Base-by-base conservation (phyloP, 2,113 vertebrate species). In the Chelonoidis abingdonii region DNA sequence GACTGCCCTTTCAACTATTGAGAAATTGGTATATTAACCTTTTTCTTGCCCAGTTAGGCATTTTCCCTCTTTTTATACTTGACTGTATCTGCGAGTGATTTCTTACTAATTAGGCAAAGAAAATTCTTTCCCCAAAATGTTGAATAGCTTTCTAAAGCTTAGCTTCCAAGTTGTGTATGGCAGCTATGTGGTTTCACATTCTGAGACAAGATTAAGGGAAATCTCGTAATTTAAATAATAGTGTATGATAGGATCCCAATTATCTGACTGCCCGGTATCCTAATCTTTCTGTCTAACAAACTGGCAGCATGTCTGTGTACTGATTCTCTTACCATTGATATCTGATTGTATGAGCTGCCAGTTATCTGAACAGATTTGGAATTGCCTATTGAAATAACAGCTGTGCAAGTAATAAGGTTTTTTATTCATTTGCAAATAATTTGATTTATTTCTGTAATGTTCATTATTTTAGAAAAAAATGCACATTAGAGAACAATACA, bases 151-250 rank as follows among this genome's bases (percentile, higher is more conserved):
- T 47, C 17, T 91, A 24, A 89, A 91, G n/a, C 50, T 95, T 91
- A 92, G 93, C 83, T 95, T 97, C 89, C 91, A 95, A 91, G 41
- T 72, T 49, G 11, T 83, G 29, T 1, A n/a, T 94, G 38, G 62
- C 92, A 88, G 52, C 84, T 52, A 92, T 95, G 78, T 72, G 88
- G 89, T 95, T 86, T 69, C 35, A n/a, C 35, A 21, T 69, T 69
- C 19, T 91, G 96, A 97, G 84, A 83, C 19, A 88, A 92, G 86
- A 96, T 12, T 52, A 83, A 96, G 38, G 89, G 92, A 92, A 92
- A 88, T 59, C 88, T 92, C 21, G 87, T 72, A 89, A 50, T 94
- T 88, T 47, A 81, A 93, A 91, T 47, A 78, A 72, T 72, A 72
- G 35, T 72, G 24, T 78, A 47, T 47, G 13, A 78, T 47, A 78